A percentile compares a stretch with the other conserved stretches of the same genome.
Evolutionary conservation across 92 coral and sea anemone species (phyloP).

Genomic region (Desmophyllum pertusum): DNA sequence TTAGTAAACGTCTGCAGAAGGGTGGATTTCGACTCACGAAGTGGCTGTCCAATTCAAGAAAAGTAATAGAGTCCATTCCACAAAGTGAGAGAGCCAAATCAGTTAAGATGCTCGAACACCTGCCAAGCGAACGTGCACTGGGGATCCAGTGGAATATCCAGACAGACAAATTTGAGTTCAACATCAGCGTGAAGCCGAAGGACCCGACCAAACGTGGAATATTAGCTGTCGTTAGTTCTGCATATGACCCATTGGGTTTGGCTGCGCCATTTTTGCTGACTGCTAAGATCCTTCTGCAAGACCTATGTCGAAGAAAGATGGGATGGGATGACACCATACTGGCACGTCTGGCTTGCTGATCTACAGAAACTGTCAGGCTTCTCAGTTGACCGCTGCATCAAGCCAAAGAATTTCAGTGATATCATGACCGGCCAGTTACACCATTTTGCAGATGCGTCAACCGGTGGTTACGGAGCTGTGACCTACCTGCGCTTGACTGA

Average conservation of each 20-base stretch:
- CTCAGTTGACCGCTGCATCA: constrained; percentile 8
- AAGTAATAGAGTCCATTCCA: neutral
- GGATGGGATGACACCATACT: constrained; percentile 38
- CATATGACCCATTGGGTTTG: too few relatives aligned
- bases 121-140: too few relatives aligned
- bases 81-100: neutral
- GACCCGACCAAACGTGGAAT: too few relatives aligned
- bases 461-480: constrained; percentile 17
- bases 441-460: constrained; percentile 15
- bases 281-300: constrained; percentile 15
- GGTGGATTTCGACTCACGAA: constrained; percentile 39
- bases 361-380: neutral
- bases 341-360: constrained; percentile 25
- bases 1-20: too few relatives aligned
- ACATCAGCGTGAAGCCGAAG: too few relatives aligned
- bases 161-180: too few relatives aligned
- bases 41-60: constrained; percentile 1
- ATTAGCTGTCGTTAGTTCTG: too few relatives aligned
- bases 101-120: too few relatives aligned
- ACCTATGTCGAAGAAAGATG: neutral
- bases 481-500: constrained; percentile 14
- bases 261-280: too few relatives aligned
- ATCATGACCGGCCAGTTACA: constrained; percentile 10
- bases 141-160: too few relatives aligned
- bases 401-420: constrained; percentile 11